Evolutionary conservation across 2,888 invertebrate genomes (phyloP).

Genomic region (Odontocerum albicorne): DNA sequence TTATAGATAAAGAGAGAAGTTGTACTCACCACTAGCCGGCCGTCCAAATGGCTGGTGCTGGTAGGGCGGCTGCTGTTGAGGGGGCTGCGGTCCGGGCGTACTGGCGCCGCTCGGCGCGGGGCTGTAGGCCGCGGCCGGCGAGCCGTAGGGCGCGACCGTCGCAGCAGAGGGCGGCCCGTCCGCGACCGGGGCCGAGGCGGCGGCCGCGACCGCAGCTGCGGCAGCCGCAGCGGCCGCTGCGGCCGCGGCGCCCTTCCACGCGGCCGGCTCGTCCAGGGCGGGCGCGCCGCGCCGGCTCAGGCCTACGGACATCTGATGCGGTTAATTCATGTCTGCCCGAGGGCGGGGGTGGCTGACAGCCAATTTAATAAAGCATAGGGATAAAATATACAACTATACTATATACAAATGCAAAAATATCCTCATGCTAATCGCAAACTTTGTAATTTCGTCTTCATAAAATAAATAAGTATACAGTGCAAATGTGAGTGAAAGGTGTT

Average conservation of each 20-base stretch:
- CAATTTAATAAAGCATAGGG: too few relatives aligned
- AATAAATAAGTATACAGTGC: too few relatives aligned
- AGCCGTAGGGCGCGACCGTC: slow-evolving; percentile 62
- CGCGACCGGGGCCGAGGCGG: slow-evolving; percentile 63
- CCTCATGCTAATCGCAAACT: too few relatives aligned
- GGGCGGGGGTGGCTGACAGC: too few relatives aligned
- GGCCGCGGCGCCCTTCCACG: slow-evolving; percentile 78
- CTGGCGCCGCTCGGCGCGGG: slow-evolving; percentile 87
- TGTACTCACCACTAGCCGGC: slow-evolving; percentile 57
- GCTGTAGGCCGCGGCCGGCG: slow-evolving; percentile 55
- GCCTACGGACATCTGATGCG: slow-evolving; percentile 66
- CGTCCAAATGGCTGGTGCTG: slow-evolving; percentile 66
- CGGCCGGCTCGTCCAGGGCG: slow-evolving; percentile 54
- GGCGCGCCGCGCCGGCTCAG: slow-evolving; percentile 74
- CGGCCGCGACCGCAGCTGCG: slow-evolving; percentile 70
- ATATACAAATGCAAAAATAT: too few relatives aligned
- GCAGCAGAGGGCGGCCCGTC: slow-evolving; percentile 79
- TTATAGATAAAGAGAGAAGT: too few relatives aligned
- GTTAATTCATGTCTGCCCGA: slow-evolving; percentile 34
- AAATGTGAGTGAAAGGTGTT: too few relatives aligned
- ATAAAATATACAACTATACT: too few relatives aligned
- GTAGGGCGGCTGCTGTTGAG: slow-evolving; percentile 68
- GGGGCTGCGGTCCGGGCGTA: slow-evolving; percentile 68
- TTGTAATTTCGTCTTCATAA: too few relatives aligned
- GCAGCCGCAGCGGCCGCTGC: slow-evolving; percentile 75